Conservation (phyloP, 64 coral and sea anemone genomes). For the Pachyseris speciosa region DNA sequence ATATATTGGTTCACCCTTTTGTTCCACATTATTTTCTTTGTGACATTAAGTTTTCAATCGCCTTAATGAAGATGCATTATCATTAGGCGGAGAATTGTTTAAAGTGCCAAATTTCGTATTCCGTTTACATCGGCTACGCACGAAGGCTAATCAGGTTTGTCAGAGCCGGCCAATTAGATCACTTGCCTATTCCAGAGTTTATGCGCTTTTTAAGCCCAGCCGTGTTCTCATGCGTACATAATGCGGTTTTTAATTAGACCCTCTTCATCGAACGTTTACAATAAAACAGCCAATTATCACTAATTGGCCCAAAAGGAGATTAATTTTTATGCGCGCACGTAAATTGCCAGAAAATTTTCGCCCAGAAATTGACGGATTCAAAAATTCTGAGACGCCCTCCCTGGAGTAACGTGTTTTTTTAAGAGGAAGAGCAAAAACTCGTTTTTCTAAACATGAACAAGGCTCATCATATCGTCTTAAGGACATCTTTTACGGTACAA, state of each 20-base stretch:
- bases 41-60: not conserved
- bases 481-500: not conserved
- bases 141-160: not conserved
- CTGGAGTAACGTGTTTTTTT: not conserved
- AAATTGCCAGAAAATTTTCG: not conserved
- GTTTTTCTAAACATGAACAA: not conserved
- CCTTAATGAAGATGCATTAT: not conserved
- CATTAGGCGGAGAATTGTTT: not conserved
- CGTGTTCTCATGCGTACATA: not conserved
- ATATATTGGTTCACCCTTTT: not conserved
- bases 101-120: not conserved
- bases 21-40: not conserved
- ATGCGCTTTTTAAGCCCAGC: not conserved
- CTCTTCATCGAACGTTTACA: not conserved
- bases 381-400: not conserved
- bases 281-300: constrained; percentile 2
- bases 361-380: not conserved
- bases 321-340: not conserved
- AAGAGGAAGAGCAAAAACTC: not conserved
- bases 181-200: not conserved
- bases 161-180: not conserved
- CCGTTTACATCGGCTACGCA: not conserved
- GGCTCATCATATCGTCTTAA: not conserved
- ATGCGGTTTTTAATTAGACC: not conserved
- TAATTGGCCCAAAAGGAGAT: not conserved